Percentiles rank a stretch among this genome's conserved stretches.
Conservation (phyloP, 30 jellyfish, hydroid and myxozoan genomes). For the Pelagia noctiluca region DNA sequence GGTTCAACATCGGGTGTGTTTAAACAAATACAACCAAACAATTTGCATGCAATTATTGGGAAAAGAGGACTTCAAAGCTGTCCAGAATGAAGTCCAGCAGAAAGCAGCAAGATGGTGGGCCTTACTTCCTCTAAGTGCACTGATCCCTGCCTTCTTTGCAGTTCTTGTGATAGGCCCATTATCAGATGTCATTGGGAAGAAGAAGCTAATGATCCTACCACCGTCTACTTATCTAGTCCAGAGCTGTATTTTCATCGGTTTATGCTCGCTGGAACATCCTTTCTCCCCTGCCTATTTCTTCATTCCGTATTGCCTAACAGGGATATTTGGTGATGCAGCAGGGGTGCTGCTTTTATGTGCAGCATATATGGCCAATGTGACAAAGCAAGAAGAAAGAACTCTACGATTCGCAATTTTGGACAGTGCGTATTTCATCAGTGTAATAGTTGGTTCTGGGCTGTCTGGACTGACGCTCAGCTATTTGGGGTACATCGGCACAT, state of each 20-base stretch:
- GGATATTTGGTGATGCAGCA: constrained; percentile 62
- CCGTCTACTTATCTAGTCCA: constrained; percentile 46
- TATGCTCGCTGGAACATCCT: not conserved
- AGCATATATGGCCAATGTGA: constrained; percentile 61
- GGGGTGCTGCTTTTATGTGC: constrained; percentile 32
- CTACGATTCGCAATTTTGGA: constrained; percentile 53
- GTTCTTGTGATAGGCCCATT: constrained; percentile 68
- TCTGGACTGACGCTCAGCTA: constrained; percentile 15
- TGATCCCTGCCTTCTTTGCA: constrained; percentile 41
- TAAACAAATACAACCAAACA: constrained; percentile 31
- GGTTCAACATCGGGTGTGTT: constrained; percentile 44
- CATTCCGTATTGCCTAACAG: constrained; percentile 43
- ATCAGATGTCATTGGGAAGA: constrained; percentile 71
- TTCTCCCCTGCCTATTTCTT: constrained; percentile 56
- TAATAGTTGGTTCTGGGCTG: constrained; percentile 21
- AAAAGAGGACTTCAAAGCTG: not conserved
- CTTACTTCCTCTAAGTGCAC: constrained; percentile 56
- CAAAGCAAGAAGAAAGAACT: constrained; percentile 62
- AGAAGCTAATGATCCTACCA: constrained; percentile 26
- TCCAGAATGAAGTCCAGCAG: constrained; percentile 52
- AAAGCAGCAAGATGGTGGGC: constrained; percentile 70
- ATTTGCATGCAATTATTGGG: too few relatives aligned
- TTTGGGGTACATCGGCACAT: constrained; percentile 51
- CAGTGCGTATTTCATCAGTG: constrained; percentile 19
- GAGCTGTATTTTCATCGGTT: constrained; percentile 21